phyloP scores from a whole-genome alignment of 2,113 vertebrate species.

The Plecotus auritus region DNA sequence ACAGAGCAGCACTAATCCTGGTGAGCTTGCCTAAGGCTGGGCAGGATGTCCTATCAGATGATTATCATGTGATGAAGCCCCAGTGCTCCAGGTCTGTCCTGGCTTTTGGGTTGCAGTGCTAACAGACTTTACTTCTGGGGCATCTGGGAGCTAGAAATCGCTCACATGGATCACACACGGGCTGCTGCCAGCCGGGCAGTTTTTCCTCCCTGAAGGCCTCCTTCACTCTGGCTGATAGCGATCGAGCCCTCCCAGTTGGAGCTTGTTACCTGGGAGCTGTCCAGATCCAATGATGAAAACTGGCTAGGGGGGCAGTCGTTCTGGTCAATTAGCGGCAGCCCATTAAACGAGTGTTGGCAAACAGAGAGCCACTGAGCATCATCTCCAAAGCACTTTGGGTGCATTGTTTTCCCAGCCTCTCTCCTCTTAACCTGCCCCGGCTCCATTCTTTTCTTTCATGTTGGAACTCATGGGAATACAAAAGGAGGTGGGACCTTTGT shows the following conservation, averaged over 20 bases:
- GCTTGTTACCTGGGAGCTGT: constrained; percentile 60
- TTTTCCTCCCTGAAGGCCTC: background rate
- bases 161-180: background rate
- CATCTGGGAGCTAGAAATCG: background rate
- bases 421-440: constrained; percentile 2
- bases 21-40: constrained; percentile 74
- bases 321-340: constrained; percentile 66
- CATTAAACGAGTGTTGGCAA: constrained; percentile 67
- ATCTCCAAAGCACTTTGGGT: constrained; percentile 29
- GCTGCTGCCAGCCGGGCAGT: background rate
- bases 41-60: constrained; percentile 64
- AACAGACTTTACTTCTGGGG: constrained; percentile 60
- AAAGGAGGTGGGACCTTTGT: background rate
- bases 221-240: constrained; percentile 27
- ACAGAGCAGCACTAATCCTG: constrained; percentile 70
- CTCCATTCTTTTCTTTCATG: background rate
- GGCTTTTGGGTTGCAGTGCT: constrained; percentile 46
- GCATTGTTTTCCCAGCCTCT: constrained; percentile 48
- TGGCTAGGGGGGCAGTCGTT: constrained; percentile 61
- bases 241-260: constrained; percentile 52
- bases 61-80: constrained; percentile 75
- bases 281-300: constrained; percentile 63
- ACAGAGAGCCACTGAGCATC: background rate
- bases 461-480: background rate
- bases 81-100: constrained; percentile 53